These are phyloP conservation scores for Leptinotarsa texana DNA, from an alignment of 1,140 invertebrate genomes.

Conservation along the genomic window DNA sequence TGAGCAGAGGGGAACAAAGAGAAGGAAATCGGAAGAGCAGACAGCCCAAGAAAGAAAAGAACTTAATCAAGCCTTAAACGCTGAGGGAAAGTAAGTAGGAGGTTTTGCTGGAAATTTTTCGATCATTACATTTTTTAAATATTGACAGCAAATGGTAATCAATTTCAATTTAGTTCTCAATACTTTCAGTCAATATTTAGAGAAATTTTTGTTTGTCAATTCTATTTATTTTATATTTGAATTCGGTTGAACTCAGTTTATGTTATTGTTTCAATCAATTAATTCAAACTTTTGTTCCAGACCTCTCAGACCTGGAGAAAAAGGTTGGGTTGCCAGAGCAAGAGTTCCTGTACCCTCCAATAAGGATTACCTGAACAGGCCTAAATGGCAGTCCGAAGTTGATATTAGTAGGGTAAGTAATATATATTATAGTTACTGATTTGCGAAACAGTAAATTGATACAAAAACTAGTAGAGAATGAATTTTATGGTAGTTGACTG, in stretches of 20 bases:
- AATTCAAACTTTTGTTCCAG: conserved; percentile 48
- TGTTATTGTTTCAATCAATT: too few species aligned
- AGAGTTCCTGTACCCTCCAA: conserved; percentile 93
- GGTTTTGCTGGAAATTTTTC: neutral
- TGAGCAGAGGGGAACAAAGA: conserved; percentile 74
- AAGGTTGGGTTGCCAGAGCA: conserved; percentile 92
- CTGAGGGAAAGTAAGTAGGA: conserved; percentile 52
- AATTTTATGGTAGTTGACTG: too few species aligned
- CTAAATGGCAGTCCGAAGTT: conserved; percentile 86
- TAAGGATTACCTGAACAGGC: conserved; percentile 95
- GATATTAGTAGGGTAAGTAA: conserved; percentile 77
- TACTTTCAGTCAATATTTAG: too few species aligned
- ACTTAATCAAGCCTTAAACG: conserved; percentile 50
- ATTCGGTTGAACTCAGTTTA: too few species aligned
- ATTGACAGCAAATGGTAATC: neutral
- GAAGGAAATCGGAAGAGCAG: conserved; percentile 65
- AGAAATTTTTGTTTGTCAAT: too few species aligned
- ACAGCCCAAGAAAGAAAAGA: conserved; percentile 60
- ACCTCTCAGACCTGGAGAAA: conserved; percentile 85
- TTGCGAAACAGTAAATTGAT: too few species aligned
- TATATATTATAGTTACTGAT: neutral
- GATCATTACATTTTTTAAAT: neutral
- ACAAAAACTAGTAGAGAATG: too few species aligned
- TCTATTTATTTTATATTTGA: too few species aligned
- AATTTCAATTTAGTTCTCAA: too few species aligned